Conservation (phyloP, 2,113 vertebrate species). For the Paramormyrops kingsleyae region DNA sequence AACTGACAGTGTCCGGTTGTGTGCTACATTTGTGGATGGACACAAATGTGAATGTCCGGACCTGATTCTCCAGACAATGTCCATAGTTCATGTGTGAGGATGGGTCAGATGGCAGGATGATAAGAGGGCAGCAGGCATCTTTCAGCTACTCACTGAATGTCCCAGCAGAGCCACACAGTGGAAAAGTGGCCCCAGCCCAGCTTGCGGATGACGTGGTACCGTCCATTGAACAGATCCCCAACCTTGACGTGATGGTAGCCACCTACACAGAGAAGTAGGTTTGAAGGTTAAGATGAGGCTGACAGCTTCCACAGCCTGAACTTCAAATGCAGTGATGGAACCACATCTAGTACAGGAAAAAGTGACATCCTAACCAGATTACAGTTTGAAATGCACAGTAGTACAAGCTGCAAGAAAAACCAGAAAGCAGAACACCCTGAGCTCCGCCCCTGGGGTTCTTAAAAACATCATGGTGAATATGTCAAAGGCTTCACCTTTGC, state of each 20-base stretch:
- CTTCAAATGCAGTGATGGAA: neutral
- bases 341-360: neutral
- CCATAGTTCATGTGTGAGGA: neutral
- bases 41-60: too few species aligned
- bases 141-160: conserved; percentile 80
- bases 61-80: neutral
- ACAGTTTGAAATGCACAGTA: neutral
- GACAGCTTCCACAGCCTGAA: neutral
- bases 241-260: conserved; percentile 97
- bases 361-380: neutral
- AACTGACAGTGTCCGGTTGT: neutral
- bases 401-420: neutral
- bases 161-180: conserved; percentile 96
- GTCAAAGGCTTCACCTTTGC: conserved; percentile 70
- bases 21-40: neutral
- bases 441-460: neutral
- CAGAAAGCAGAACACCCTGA: neutral
- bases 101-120: neutral
- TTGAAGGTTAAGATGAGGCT: neutral
- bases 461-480: neutral
- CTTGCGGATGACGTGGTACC: conserved; percentile 95
- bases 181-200: conserved; percentile 98
- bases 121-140: neutral
- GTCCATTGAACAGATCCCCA: conserved; percentile 89
- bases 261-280: conserved; percentile 54